Percentiles rank a stretch among this genome's conserved stretches.
Evolutionary conservation across 2,113 vertebrate species (phyloP).

Genomic region (Nannospalax galili): DNA sequence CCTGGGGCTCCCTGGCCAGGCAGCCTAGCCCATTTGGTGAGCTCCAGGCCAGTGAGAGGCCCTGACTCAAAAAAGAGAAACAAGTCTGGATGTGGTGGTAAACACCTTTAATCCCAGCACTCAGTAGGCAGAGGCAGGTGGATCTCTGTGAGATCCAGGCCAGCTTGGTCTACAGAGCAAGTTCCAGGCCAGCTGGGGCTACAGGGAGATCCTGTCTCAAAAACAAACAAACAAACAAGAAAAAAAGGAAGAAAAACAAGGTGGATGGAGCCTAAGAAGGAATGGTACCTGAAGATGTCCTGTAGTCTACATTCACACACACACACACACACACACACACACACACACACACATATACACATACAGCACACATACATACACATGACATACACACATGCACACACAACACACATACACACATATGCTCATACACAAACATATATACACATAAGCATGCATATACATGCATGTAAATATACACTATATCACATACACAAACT

Average conservation of each 20-base stretch:
- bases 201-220: too few relatives aligned
- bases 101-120: background rate
- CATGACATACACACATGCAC: too few relatives aligned
- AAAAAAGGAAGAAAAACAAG: background rate
- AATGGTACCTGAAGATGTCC: background rate
- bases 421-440: too few relatives aligned
- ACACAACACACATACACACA: too few relatives aligned
- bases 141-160: background rate
- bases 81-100: too few relatives aligned
- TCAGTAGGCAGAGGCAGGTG: background rate
- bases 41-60: too few relatives aligned
- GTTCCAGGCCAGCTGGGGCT: background rate
- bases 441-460: too few relatives aligned
- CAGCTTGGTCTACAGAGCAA: background rate
- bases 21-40: too few relatives aligned
- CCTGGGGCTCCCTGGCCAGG: too few relatives aligned
- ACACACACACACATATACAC: background rate
- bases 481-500: too few relatives aligned
- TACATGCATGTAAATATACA: too few relatives aligned
- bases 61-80: too few relatives aligned
- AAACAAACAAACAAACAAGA: background rate
- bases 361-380: background rate
- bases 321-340: background rate
- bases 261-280: background rate
- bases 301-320: background rate